phyloP scores from a whole-genome alignment of 2,888 invertebrate genomes.

The Phaonia tiefii region DNA sequence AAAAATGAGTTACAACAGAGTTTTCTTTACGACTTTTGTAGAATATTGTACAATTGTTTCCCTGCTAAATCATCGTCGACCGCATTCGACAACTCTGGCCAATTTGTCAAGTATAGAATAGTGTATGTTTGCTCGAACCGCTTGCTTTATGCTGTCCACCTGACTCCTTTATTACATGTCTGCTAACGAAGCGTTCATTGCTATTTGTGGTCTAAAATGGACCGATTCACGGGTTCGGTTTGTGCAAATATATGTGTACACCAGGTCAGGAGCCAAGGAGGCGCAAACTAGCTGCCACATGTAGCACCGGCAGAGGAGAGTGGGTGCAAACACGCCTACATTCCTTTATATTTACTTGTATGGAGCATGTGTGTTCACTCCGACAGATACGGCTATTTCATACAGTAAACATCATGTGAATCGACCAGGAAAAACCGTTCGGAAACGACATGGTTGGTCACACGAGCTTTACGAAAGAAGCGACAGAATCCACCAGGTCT shows the following conservation, averaged over 20 bases:
- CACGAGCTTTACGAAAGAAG: too few relatives aligned
- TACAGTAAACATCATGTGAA: constrained; percentile 29
- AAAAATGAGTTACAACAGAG: too few relatives aligned
- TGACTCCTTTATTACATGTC: constrained; percentile 49
- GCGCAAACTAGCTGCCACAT: background rate
- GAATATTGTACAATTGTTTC: background rate
- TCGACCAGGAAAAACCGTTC: constrained; percentile 24
- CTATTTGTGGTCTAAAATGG: constrained; percentile 74
- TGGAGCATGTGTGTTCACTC: too few relatives aligned
- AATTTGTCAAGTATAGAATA: constrained; percentile 62
- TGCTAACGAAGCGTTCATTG: constrained; percentile 71
- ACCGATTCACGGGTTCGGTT: constrained; percentile 69
- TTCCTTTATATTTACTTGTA: background rate
- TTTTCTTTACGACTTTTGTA: too few relatives aligned
- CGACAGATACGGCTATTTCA: background rate
- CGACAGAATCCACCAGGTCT: too few relatives aligned
- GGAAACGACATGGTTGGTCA: too few relatives aligned
- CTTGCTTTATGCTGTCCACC: background rate
- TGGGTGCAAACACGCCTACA: constrained; percentile 37
- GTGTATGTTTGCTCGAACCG: too few relatives aligned
- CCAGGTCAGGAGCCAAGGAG: background rate
- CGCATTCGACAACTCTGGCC: constrained; percentile 28
- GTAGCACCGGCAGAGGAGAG: constrained; percentile 5
- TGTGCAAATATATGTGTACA: constrained; percentile 10
- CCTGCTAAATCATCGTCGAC: constrained; percentile 12